Evolutionary conservation across 1,140 invertebrate species (phyloP).

Genomic region (Drosophila oshimai): DNA sequence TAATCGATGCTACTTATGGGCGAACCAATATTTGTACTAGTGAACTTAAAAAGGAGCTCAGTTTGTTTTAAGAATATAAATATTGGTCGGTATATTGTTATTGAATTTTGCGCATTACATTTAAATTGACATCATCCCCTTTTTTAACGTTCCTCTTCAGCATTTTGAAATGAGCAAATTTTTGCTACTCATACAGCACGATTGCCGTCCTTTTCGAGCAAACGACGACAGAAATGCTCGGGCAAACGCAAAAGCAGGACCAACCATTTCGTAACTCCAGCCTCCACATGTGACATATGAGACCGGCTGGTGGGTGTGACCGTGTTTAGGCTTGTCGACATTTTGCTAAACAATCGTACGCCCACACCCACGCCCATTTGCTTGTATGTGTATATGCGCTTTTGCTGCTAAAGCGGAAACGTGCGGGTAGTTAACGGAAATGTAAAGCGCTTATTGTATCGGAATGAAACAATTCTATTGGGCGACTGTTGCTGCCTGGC

Average conservation of each 20-base stretch:
- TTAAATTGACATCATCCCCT: background rate
- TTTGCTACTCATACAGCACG: background rate
- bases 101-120: background rate
- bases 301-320: constrained; percentile 34
- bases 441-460: constrained; percentile 62
- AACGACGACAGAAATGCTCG: background rate
- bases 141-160: constrained; percentile 1
- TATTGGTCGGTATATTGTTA: background rate
- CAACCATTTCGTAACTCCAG: constrained; percentile 1
- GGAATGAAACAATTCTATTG: constrained; percentile 71
- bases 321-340: constrained; percentile 47
- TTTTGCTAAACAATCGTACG: constrained; percentile 34
- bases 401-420: constrained; percentile 49
- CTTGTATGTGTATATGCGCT: constrained; percentile 4
- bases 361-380: constrained; percentile 6
- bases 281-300: background rate
- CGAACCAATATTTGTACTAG: background rate
- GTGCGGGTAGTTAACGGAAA: constrained; percentile 67
- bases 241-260: constrained; percentile 34
- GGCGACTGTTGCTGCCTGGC: constrained; percentile 18
- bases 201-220: constrained; percentile 26
- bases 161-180: constrained; percentile 1
- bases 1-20: background rate
- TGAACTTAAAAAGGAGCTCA: background rate
- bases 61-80: background rate